Conservation (phyloP, 2,113 vertebrate genomes). For the Mesitornis unicolor region DNA sequence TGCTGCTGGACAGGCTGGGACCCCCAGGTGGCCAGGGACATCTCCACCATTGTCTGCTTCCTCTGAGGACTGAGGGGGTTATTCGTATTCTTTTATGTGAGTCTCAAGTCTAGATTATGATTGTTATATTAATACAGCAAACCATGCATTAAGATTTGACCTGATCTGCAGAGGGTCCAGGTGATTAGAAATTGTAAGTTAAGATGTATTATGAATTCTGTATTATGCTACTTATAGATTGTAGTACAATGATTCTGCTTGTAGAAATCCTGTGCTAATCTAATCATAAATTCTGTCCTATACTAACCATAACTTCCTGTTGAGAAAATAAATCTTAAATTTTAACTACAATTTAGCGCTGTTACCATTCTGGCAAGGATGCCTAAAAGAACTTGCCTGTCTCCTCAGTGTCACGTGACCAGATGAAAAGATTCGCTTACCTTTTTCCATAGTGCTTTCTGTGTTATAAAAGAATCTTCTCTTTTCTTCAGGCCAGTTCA, state of each 20-base stretch:
- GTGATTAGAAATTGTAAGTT: neutral
- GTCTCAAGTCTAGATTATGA: neutral
- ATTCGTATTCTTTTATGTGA: fast-evolving
- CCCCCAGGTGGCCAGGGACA: fast-evolving
- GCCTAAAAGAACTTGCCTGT: neutral
- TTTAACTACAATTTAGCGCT: neutral
- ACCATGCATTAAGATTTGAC: neutral
- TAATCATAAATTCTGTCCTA: neutral
- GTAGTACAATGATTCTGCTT: neutral
- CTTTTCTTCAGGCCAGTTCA: constrained; percentile 83
- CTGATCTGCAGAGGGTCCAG: neutral
- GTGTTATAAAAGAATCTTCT: constrained; percentile 72
- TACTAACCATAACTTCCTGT: neutral
- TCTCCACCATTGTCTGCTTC: neutral
- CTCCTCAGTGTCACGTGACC: neutral
- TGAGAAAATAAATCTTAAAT: neutral
- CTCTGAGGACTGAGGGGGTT: neutral
- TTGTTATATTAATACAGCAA: neutral
- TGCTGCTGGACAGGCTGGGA: neutral
- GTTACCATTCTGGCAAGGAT: neutral
- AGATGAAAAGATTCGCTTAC: constrained; percentile 28
- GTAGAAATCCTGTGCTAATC: neutral
- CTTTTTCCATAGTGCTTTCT: constrained; percentile 39
- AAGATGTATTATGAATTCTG: neutral
- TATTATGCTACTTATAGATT: neutral